phyloP scores from a whole-genome alignment of 2,888 invertebrate species.

The Latheticus oryzae region DNA sequence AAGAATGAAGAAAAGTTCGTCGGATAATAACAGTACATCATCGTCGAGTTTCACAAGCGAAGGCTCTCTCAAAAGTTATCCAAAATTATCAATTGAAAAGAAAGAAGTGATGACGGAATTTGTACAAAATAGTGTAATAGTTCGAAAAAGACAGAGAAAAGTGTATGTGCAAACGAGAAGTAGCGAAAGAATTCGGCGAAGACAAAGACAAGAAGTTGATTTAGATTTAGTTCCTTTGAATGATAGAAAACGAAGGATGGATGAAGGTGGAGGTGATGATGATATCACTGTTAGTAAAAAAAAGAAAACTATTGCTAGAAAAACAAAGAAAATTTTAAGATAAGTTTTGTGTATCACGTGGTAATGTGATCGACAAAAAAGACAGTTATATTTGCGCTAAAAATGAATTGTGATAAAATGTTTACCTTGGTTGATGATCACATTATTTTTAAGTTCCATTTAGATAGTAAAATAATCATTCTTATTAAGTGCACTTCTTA shows the following conservation, averaged over 20 bases:
- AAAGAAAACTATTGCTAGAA: conserved; percentile 51
- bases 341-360: conserved; percentile 16
- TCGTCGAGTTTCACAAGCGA: conserved; percentile 64
- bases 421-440: conserved; percentile 32
- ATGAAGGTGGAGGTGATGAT: too few species aligned
- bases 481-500: conserved; percentile 58
- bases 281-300: conserved; percentile 60
- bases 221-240: conserved; percentile 46
- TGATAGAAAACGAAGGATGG: conserved; percentile 53
- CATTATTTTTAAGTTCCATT: conserved; percentile 37
- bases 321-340: conserved; percentile 42
- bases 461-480: conserved; percentile 48
- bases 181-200: conserved; percentile 61
- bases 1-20: conserved; percentile 70
- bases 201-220: conserved; percentile 59
- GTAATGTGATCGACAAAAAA: conserved; percentile 9
- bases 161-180: conserved; percentile 58
- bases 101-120: conserved; percentile 66
- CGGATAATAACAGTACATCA: conserved; percentile 62
- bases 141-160: conserved; percentile 49
- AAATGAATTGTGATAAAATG: conserved; percentile 44
- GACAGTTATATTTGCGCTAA: conserved; percentile 26
- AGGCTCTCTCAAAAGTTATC: conserved; percentile 59
- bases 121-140: conserved; percentile 57
- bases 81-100: conserved; percentile 52